Conservation (phyloP, 1,140 invertebrate species). For the Ridgeia piscesae region DNA sequence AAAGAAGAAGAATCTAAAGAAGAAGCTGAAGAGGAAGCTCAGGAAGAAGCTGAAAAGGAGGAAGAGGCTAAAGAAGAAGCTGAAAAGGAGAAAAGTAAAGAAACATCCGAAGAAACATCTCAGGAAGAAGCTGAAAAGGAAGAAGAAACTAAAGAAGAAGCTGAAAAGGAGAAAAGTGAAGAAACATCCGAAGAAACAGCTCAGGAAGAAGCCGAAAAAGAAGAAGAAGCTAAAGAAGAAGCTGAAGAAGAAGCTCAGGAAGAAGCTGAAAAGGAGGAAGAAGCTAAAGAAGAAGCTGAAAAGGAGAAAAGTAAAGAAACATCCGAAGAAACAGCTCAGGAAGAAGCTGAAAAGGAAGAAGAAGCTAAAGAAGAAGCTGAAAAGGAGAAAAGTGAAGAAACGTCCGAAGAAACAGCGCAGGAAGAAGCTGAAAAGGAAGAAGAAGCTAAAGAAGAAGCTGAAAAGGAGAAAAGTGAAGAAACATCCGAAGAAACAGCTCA, state of each 20-base stretch:
- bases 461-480: too few relatives aligned
- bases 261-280: neutral
- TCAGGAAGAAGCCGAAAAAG: neutral
- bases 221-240: neutral
- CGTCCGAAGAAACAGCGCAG: too few relatives aligned
- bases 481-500: too few relatives aligned
- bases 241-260: neutral
- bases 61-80: neutral
- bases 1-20: neutral
- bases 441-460: too few relatives aligned
- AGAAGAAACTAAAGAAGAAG: neutral
- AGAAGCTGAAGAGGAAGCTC: neutral
- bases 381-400: too few relatives aligned
- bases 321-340: neutral
- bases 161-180: neutral
- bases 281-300: neutral
- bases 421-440: too few relatives aligned
- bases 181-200: neutral
- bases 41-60: neutral
- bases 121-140: neutral
- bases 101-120: neutral
- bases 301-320: neutral
- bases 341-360: too few relatives aligned
- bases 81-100: neutral
- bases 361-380: too few relatives aligned